These are phyloP conservation scores for Mamestra configurata DNA, from an alignment of 1,140 invertebrate species.

Conservation along the genomic window DNA sequence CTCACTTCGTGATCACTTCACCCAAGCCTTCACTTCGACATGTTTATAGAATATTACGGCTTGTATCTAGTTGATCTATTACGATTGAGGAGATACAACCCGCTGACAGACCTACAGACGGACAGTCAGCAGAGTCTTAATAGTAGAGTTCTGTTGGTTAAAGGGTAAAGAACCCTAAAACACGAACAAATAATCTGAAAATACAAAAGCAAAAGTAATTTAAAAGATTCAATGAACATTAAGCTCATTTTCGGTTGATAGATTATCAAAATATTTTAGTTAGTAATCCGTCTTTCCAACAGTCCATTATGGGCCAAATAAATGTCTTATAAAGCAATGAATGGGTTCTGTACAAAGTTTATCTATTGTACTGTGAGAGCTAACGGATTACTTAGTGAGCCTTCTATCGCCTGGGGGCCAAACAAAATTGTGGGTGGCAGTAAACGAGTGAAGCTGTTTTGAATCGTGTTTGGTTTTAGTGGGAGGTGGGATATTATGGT, in stretches of 20 bases:
- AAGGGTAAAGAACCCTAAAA: too few species aligned
- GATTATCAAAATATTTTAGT: slow-evolving; percentile 19
- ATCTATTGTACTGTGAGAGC: slow-evolving; percentile 14
- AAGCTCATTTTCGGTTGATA: slow-evolving; percentile 2
- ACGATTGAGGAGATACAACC: too few species aligned
- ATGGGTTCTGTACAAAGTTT: slow-evolving; percentile 18
- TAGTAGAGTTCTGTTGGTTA: too few species aligned
- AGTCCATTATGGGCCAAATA: neutral
- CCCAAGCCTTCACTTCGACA: too few species aligned
- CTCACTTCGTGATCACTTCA: too few species aligned
- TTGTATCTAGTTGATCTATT: too few species aligned
- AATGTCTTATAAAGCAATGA: slow-evolving; percentile 7
- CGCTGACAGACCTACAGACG: too few species aligned
- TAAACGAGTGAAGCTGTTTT: neutral
- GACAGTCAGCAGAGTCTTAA: too few species aligned
- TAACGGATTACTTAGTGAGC: slow-evolving; percentile 14
- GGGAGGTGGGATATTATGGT: too few species aligned
- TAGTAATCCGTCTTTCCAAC: slow-evolving; percentile 18
- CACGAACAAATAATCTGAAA: neutral
- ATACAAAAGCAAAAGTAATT: neutral
- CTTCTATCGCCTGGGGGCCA: slow-evolving; percentile 2
- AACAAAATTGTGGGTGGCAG: neutral
- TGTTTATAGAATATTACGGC: too few species aligned
- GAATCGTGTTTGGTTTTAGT: neutral
- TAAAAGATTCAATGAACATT: slow-evolving; percentile 20